These are phyloP conservation scores for Neuroscelio doddi DNA, from an alignment of 2,888 invertebrate species.

Conservation along the genomic window DNA sequence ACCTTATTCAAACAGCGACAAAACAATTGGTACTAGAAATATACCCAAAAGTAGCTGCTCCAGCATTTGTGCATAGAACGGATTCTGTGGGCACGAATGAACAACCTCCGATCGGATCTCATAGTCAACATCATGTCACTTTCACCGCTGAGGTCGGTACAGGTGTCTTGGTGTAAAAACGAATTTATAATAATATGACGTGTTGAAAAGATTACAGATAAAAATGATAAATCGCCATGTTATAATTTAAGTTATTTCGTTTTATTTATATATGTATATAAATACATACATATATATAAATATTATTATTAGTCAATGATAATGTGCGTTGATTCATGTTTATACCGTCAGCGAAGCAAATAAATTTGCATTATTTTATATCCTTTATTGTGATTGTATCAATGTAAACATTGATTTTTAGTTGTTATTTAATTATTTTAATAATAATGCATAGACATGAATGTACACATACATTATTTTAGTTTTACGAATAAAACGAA, in stretches of 20 bases:
- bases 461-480: slow-evolving; percentile 6
- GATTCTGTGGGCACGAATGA: slow-evolving; percentile 61
- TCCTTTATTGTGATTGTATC: too few species aligned
- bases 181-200: not conserved
- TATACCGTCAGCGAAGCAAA: too few species aligned
- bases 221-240: not conserved
- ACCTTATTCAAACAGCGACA: slow-evolving; percentile 76
- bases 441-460: not conserved
- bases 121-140: slow-evolving; percentile 76
- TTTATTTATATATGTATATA: too few species aligned
- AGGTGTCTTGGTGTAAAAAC: slow-evolving; percentile 82
- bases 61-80: slow-evolving; percentile 57
- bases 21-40: slow-evolving; percentile 67
- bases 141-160: slow-evolving; percentile 94
- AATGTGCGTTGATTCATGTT: too few species aligned
- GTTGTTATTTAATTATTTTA: slow-evolving; percentile 23
- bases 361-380: too few species aligned
- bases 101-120: slow-evolving; percentile 54
- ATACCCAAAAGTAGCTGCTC: slow-evolving; percentile 63
- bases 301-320: too few species aligned
- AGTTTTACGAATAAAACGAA: slow-evolving; percentile 39
- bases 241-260: not conserved
- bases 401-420: not conserved
- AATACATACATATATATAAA: too few species aligned
- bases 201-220: not conserved